These are phyloP conservation scores for Aphis gossypii DNA, from an alignment of 1,140 invertebrate species.

Conservation along the genomic window DNA sequence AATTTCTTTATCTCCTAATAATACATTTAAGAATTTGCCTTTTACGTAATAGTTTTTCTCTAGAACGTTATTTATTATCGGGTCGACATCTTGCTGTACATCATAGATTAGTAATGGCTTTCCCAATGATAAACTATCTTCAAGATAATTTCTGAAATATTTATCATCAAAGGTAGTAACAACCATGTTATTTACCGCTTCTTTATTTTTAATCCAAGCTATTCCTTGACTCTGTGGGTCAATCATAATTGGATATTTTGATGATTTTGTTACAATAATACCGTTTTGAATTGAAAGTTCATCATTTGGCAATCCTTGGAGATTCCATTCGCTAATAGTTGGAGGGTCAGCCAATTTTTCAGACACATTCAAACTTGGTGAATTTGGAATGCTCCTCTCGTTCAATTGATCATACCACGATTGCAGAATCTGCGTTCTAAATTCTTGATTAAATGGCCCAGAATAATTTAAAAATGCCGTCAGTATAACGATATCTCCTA, in stretches of 20 bases:
- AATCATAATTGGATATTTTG: slow-evolving; percentile 87
- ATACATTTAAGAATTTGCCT: slow-evolving; percentile 69
- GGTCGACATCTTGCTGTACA: slow-evolving; percentile 84
- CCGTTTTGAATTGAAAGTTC: slow-evolving; percentile 91
- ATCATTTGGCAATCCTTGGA: slow-evolving; percentile 76
- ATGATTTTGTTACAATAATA: slow-evolving; percentile 81
- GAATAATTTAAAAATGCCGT: slow-evolving; percentile 90
- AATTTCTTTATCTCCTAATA: slow-evolving; percentile 84
- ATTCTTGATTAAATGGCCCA: slow-evolving; percentile 73
- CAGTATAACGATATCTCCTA: slow-evolving; percentile 86
- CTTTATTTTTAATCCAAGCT: slow-evolving; percentile 92
- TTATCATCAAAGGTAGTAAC: slow-evolving; percentile 81
- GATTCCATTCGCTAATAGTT: slow-evolving; percentile 67
- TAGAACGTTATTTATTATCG: slow-evolving; percentile 83
- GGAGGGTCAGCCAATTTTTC: slow-evolving; percentile 82
- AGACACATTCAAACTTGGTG: slow-evolving; percentile 75
- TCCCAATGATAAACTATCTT: slow-evolving; percentile 84
- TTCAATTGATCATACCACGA: slow-evolving; percentile 78
- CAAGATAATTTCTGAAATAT: slow-evolving; percentile 85
- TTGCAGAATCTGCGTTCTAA: slow-evolving; percentile 62
- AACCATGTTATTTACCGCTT: slow-evolving; percentile 80
- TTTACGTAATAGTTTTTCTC: slow-evolving; percentile 76
- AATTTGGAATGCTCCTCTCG: slow-evolving; percentile 78
- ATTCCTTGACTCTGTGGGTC: slow-evolving; percentile 93
- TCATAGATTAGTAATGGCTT: slow-evolving; percentile 85